Evolutionary conservation across 2,113 vertebrate species (phyloP).

Genomic region (Alectura lathami): DNA sequence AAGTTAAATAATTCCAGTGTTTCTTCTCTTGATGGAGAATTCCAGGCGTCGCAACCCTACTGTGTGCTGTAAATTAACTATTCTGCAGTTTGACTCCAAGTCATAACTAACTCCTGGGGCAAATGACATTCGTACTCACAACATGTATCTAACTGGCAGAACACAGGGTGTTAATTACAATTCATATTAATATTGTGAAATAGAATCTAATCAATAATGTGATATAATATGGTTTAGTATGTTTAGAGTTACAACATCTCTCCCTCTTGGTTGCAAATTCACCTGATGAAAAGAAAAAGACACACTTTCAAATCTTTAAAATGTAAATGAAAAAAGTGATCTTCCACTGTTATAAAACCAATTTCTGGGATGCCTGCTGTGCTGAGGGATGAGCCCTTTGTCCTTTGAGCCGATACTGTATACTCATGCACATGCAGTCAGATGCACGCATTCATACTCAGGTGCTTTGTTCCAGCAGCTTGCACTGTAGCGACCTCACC

Average conservation of each 20-base stretch:
- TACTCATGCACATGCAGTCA: accelerated
- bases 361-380: background rate
- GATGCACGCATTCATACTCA: accelerated
- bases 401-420: background rate
- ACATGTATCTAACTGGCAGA: background rate
- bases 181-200: background rate
- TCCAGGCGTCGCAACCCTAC: background rate
- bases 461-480: background rate
- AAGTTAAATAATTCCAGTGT: slow-evolving; percentile 30
- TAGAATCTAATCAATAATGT: background rate
- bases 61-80: slow-evolving; percentile 33
- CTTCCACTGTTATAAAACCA: background rate
- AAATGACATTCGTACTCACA: slow-evolving; percentile 11
- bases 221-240: background rate
- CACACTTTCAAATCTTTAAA: background rate
- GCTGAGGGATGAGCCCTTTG: background rate
- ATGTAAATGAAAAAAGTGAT: background rate
- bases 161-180: background rate
- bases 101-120: slow-evolving; percentile 11
- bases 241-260: background rate
- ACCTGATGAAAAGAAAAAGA: background rate
- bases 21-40: slow-evolving; percentile 37
- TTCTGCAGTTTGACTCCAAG: background rate
- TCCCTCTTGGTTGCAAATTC: background rate
- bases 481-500: background rate